A percentile compares a stretch with the other conserved stretches of the same genome.
Evolutionary conservation across 2,113 vertebrate species (phyloP).

Genomic region (Syrrhaptes paradoxus): DNA sequence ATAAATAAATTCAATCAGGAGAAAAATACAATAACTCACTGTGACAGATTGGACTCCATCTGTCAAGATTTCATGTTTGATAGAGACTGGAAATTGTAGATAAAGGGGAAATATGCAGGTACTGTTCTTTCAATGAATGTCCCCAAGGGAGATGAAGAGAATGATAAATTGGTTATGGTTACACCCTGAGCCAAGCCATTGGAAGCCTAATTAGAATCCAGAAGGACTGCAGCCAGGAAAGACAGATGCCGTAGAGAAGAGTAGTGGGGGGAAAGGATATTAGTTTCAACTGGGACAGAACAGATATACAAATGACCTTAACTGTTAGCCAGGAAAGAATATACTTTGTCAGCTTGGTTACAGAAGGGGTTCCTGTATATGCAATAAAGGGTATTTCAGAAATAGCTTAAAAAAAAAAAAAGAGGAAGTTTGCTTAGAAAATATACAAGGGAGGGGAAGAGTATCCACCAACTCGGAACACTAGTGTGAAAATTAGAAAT

Average conservation of each 20-base stretch:
- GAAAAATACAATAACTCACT: slow-evolving; percentile 28
- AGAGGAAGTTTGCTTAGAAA: not conserved
- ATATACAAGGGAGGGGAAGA: not conserved
- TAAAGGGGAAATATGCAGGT: slow-evolving; percentile 62
- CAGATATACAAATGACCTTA: slow-evolving; percentile 47
- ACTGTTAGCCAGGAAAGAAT: not conserved
- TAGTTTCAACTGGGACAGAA: slow-evolving; percentile 46
- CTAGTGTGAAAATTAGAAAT: not conserved
- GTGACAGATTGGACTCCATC: slow-evolving; percentile 67
- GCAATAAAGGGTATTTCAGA: not conserved
- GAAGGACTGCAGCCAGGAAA: slow-evolving; percentile 48
- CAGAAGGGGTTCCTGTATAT: not conserved
- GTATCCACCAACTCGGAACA: not conserved
- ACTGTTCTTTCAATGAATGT: slow-evolving; percentile 33
- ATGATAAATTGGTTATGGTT: slow-evolving; percentile 61
- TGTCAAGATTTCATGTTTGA: slow-evolving; percentile 66
- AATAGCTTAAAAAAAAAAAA: not conserved
- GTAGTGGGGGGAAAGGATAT: not conserved
- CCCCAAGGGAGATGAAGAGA: slow-evolving; percentile 16
- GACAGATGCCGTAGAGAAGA: slow-evolving; percentile 36
- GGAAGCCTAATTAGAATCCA: slow-evolving; percentile 57
- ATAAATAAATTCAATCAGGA: slow-evolving; percentile 33
- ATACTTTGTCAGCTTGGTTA: not conserved
- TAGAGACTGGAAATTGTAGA: slow-evolving; percentile 58
- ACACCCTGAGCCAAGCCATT: slow-evolving; percentile 51